Base-by-base conservation (phyloP, 1,140 invertebrate genomes). In the Ceratitis capitata region DNA sequence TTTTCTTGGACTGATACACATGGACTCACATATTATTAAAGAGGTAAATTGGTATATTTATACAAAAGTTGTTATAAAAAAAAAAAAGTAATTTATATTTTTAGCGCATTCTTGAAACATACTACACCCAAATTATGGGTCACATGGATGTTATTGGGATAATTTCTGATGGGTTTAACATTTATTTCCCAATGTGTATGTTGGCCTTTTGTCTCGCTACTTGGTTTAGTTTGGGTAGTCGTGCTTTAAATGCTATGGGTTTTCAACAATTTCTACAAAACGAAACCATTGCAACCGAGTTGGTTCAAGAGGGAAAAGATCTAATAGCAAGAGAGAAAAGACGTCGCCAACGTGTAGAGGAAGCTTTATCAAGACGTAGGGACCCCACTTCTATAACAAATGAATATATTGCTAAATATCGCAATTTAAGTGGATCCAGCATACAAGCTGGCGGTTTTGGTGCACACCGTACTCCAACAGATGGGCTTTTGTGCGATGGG, bases 141-240 rank as follows among this genome's bases (percentile, higher is more conserved):
- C 98, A 99, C 90, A 98, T 99, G 98, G 98, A 99, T 93, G 97
- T 99, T 0, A 96, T 99, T 84, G 96, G 97, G 12, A 97, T 99
- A 84, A 97, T 99, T 86, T 98, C 98, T 2, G 97, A 99, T 92
- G 98, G 99, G 29, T 99, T 99, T 92, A 99, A 99, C 92, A 96
- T 99, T 56, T 99, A 99, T 92, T 99, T 99, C 92, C 99, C 99
- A 0, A 99, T 99, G 94, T 95, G 97, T 78, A 98, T 99, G 91
- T 83, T 99, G 53, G 93, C 97, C 84, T 95, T 99, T 87, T 99
- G 98, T 91, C 92, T 98, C 85, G 97, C 97, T 84, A 99, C 98
- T 0, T 99, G 98, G 93, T 98, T 99, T 91, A 97, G 96, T 89
- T 92, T 99, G n/a, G 98, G 98, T 45, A 96, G 96, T 86, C 94